Conservation (phyloP, 1,140 invertebrate genomes). For the Drosophila azteca region DNA sequence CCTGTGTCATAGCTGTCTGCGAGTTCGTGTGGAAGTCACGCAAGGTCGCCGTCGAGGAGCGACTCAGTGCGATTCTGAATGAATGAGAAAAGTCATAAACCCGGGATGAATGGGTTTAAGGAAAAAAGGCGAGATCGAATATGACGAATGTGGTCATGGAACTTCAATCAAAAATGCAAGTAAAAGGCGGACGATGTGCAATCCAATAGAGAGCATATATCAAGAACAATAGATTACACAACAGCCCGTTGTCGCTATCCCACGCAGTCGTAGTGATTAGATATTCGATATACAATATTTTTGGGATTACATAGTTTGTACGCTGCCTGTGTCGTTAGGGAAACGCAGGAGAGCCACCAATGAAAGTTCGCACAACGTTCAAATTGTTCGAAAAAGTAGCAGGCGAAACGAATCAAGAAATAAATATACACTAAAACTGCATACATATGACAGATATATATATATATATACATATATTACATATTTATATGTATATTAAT, state of each 20-base stretch:
- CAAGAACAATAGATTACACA: conserved; percentile 37
- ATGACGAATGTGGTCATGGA: conserved; percentile 5
- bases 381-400: background rate
- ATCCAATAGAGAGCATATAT: conserved; percentile 33
- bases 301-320: conserved; percentile 8
- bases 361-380: conserved; percentile 50
- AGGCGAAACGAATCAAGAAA: conserved; percentile 1
- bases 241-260: conserved; percentile 22
- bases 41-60: conserved; percentile 94
- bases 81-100: conserved; percentile 83
- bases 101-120: conserved; percentile 77
- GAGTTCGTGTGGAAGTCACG: conserved; percentile 97
- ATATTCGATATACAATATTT: conserved; percentile 12
- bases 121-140: background rate
- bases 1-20: conserved; percentile 93
- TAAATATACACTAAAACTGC: conserved; percentile 35
- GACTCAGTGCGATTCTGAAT: conserved; percentile 87
- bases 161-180: conserved; percentile 34
- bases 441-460: conserved; percentile 22
- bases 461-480: conserved; percentile 9
- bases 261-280: conserved; percentile 12
- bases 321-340: no score
- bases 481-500: conserved; percentile 24
- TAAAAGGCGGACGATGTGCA: conserved; percentile 22
- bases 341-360: conserved; percentile 39